These are phyloP conservation scores for Lasiurus cinereus DNA, from an alignment of 2,113 vertebrate species.

Conservation along the genomic window DNA sequence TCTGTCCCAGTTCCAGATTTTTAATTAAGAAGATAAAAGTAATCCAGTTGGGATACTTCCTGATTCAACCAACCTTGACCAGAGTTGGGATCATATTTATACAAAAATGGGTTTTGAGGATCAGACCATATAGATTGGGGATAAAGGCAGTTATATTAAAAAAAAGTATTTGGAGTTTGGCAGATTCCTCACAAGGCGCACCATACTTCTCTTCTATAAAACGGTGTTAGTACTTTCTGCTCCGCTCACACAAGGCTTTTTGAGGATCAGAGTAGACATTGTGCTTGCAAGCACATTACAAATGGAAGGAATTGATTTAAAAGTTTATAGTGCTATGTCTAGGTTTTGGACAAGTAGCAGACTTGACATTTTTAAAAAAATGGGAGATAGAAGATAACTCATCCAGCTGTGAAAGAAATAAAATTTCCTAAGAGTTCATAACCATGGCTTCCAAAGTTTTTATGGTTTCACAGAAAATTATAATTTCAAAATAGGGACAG, in stretches of 20 bases:
- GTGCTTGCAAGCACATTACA: neutral
- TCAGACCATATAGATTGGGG: neutral
- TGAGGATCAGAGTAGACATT: conserved; percentile 38
- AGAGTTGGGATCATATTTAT: neutral
- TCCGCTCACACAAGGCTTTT: neutral
- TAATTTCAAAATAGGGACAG: neutral
- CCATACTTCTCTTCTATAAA: neutral
- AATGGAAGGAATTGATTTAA: conserved; percentile 43
- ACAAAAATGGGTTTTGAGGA: neutral
- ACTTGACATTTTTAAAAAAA: conserved; percentile 1
- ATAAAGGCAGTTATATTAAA: neutral
- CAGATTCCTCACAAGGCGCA: neutral
- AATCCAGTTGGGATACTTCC: neutral
- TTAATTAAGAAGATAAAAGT: neutral
- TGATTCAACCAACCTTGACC: conserved; percentile 6
- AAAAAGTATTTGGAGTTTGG: neutral
- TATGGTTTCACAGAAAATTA: conserved; percentile 28
- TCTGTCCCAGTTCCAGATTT: neutral
- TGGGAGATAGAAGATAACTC: conserved; percentile 4
- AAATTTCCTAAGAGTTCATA: conserved; percentile 34
- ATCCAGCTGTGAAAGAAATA: conserved; percentile 38
- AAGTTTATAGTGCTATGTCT: conserved; percentile 50
- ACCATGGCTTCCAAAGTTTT: neutral
- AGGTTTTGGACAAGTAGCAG: conserved; percentile 1
- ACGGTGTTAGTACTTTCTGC: neutral